A percentile compares a stretch with the other conserved stretches of the same genome.
Conservation (phyloP, 2,888 invertebrate genomes). For the Eilema griseolum region DNA sequence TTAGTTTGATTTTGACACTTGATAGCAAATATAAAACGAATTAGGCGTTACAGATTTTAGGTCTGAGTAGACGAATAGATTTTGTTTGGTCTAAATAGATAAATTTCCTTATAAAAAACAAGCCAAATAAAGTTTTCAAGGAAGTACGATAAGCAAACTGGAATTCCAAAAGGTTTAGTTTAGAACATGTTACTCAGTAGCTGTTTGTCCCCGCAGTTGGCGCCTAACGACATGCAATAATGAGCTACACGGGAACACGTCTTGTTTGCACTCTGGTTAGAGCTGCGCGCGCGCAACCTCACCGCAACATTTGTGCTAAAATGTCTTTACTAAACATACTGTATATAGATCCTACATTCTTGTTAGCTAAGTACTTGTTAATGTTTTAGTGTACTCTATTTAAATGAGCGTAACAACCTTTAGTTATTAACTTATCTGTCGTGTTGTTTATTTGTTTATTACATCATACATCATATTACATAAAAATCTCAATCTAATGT, state of each 20-base stretch:
- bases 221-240: conserved; percentile 83
- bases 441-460: not conserved
- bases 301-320: conserved; percentile 52
- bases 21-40: not conserved
- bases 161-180: conserved; percentile 38
- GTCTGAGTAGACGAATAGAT: not conserved
- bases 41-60: not conserved
- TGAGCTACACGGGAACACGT: conserved; percentile 66
- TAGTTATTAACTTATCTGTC: not conserved
- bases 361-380: conserved; percentile 4
- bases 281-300: conserved; percentile 48
- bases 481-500: too few species aligned
- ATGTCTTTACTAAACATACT: conserved; percentile 17
- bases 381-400: not conserved
- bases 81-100: not conserved
- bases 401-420: not conserved
- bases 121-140: conserved; percentile 26
- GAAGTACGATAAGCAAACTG: conserved; percentile 36
- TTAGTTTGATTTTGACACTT: not conserved
- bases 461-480: not conserved
- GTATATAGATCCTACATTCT: conserved; percentile 18
- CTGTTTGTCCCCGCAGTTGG: conserved; percentile 66
- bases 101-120: not conserved
- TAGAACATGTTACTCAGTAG: conserved; percentile 49
- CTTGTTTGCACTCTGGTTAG: conserved; percentile 75